These are phyloP conservation scores for Ips nitidus DNA, from an alignment of 1,140 invertebrate genomes.

Conservation along the genomic window DNA sequence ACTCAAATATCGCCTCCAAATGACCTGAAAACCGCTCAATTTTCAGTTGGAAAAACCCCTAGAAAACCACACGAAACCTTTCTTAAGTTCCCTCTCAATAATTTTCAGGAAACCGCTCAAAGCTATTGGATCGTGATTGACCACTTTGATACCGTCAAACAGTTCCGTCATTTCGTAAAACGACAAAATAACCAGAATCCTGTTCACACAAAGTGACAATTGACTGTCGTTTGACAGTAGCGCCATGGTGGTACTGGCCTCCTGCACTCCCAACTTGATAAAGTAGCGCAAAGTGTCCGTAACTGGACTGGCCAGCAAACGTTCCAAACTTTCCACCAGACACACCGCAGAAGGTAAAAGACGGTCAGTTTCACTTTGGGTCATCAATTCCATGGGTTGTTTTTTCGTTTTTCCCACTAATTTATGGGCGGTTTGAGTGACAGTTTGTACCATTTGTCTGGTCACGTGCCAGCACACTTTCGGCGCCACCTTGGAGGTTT, in stretches of 20 bases:
- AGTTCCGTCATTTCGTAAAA: slow-evolving; percentile 31
- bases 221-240: slow-evolving; percentile 18
- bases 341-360: slow-evolving; percentile 3
- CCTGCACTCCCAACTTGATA: slow-evolving; percentile 22
- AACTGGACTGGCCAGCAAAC: slow-evolving; percentile 21
- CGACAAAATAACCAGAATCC: slow-evolving; percentile 29
- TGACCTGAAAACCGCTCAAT: slow-evolving; percentile 19
- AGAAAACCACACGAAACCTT: slow-evolving; percentile 17
- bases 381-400: slow-evolving; percentile 9
- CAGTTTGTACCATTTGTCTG: slow-evolving; percentile 25
- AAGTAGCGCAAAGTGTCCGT: slow-evolving; percentile 23
- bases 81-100: slow-evolving; percentile 24
- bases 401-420: slow-evolving; percentile 14
- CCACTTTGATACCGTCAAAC: slow-evolving; percentile 33
- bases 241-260: slow-evolving; percentile 22
- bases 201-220: slow-evolving; percentile 14
- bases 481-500: slow-evolving; percentile 9
- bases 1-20: slow-evolving; percentile 22
- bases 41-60: background rate
- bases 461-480: slow-evolving; percentile 22
- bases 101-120: slow-evolving; percentile 30
- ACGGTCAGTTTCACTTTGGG: background rate
- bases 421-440: slow-evolving; percentile 5
- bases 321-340: slow-evolving; percentile 27
- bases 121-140: slow-evolving; percentile 30